Conservation (phyloP, 2,888 invertebrate species). For the Graphium colonna region DNA sequence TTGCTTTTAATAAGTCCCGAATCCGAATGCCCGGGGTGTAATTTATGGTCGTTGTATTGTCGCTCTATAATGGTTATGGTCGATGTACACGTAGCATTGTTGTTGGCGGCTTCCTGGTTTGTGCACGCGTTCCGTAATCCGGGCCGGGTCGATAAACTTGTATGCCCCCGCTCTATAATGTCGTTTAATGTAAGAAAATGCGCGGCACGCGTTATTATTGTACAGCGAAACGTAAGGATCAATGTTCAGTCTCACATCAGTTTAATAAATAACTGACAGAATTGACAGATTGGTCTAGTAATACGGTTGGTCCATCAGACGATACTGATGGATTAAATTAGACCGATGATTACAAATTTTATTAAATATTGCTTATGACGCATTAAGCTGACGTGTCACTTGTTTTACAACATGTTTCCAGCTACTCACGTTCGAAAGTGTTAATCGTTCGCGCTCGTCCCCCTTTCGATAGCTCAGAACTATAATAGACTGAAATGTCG, state of each 20-base stretch:
- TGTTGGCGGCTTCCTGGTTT: slow-evolving; percentile 12
- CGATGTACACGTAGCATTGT: slow-evolving; percentile 19
- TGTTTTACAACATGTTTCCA: background rate
- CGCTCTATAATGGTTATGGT: slow-evolving; percentile 18
- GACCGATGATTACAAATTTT: slow-evolving; percentile 30
- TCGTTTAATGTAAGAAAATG: background rate
- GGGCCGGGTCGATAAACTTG: slow-evolving; percentile 68
- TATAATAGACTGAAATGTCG: slow-evolving; percentile 23
- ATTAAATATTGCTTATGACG: slow-evolving; percentile 30
- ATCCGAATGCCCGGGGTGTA: slow-evolving; percentile 17
- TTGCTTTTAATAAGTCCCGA: slow-evolving; percentile 37
- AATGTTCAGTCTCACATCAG: slow-evolving; percentile 46
- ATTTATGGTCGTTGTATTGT: slow-evolving; percentile 11
- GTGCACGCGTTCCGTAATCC: slow-evolving; percentile 42
- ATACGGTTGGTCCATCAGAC: too few species aligned
- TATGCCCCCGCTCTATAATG: slow-evolving; percentile 61
- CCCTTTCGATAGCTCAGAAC: slow-evolving; percentile 3
- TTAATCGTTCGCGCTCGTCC: slow-evolving; percentile 31
- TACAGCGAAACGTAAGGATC: background rate
- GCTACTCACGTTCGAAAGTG: slow-evolving; percentile 6
- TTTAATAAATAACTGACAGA: background rate
- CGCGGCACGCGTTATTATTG: background rate
- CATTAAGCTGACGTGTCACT: too few species aligned
- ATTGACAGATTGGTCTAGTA: background rate
- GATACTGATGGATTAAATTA: too few species aligned